These are phyloP conservation scores for Nasonia oneida DNA, from an alignment of 2,888 invertebrate species.

Conservation along the genomic window DNA sequence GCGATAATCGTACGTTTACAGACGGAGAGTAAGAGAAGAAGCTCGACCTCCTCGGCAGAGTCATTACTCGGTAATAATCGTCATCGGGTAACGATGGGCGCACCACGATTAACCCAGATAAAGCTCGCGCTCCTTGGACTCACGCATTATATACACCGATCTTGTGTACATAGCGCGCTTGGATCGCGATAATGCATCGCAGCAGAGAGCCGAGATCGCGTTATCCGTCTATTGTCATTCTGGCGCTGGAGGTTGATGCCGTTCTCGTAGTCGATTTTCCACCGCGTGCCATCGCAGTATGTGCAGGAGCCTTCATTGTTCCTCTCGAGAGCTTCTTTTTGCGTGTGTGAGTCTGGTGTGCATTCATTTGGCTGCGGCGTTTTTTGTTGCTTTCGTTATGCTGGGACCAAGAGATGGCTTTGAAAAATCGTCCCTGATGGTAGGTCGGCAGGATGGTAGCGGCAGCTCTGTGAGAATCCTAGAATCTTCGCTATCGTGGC, in stretches of 20 bases:
- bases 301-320: constrained; percentile 24
- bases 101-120: constrained; percentile 26
- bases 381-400: neutral
- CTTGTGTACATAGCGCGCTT: neutral
- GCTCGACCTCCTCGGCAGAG: neutral
- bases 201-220: constrained; percentile 7
- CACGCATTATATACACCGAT: neutral
- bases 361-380: neutral
- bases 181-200: constrained; percentile 31
- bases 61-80: constrained; percentile 10
- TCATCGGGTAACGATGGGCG: constrained; percentile 14
- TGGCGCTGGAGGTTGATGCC: neutral
- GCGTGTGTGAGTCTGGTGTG: neutral
- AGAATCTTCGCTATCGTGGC: neutral
- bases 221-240: constrained; percentile 36
- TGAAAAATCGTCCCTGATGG: neutral
- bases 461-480: neutral
- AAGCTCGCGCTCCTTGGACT: neutral
- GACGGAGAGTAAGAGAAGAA: neutral
- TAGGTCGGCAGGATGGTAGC: too few species aligned
- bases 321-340: constrained; percentile 30
- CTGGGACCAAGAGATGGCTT: neutral
- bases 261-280: constrained; percentile 37
- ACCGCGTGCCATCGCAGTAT: neutral
- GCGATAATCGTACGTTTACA: neutral